phyloP scores from a whole-genome alignment of 2,888 invertebrate species.

The Metacarcinus magister region DNA sequence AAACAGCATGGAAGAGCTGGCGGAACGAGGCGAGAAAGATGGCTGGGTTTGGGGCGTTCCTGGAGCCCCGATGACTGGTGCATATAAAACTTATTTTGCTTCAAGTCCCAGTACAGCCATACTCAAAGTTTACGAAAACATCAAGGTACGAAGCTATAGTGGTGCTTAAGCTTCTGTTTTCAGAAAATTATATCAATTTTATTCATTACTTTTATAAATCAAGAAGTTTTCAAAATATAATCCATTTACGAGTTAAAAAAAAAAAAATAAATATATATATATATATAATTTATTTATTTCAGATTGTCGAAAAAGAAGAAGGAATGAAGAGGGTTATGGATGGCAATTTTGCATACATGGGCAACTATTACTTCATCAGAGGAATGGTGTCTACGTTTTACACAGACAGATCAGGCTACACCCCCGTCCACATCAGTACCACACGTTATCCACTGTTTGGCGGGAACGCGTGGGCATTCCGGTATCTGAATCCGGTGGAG shows the following conservation, averaged over 20 bases:
- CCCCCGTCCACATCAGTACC: too few species aligned
- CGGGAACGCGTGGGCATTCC: background rate
- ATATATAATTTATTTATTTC: too few species aligned
- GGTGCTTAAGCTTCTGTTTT: background rate
- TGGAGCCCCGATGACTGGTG: background rate
- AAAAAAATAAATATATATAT: too few species aligned
- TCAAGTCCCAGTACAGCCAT: background rate
- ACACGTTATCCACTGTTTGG: too few species aligned
- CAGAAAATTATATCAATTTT: too few species aligned
- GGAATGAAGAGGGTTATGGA: too few species aligned
- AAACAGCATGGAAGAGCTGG: constrained; percentile 3
- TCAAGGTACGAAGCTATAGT: background rate
- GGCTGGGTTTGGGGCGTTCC: background rate
- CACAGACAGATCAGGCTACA: too few species aligned
- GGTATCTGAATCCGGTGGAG: background rate
- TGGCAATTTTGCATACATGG: background rate
- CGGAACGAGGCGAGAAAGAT: background rate
- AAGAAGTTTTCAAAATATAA: too few species aligned
- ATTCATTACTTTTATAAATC: too few species aligned
- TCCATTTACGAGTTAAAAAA: too few species aligned
- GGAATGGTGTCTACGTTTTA: too few species aligned
- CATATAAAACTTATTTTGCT: background rate
- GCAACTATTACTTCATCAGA: background rate
- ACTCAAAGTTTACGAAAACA: background rate
- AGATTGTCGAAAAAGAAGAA: too few species aligned